Base-by-base conservation (phyloP, 2,888 invertebrate species). In the Hirtodrosophila confusa region DNA sequence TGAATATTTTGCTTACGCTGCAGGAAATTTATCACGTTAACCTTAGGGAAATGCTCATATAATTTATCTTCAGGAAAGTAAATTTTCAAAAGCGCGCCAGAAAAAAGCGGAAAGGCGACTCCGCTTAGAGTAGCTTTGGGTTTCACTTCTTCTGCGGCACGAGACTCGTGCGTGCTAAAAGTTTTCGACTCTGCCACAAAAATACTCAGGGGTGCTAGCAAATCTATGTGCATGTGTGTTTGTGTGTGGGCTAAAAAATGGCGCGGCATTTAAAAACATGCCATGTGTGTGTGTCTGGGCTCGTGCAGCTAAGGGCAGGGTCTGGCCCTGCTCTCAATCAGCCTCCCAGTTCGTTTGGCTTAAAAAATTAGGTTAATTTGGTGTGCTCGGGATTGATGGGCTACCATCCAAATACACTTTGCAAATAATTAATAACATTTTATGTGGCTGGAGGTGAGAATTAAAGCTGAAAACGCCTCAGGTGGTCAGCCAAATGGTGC, bases 21-120 rank as follows among this genome's bases (percentile, higher is more conserved):
- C 57, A 73, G 74, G 57, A 87, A 87, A 86, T 86, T 86, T 86
- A 86, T 86, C 85, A 88, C 86, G 86, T 79, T 88, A 86, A 87
- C 85, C 88, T 86, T 86, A 88, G 85, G 85, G 85, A 86, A 88
- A 86, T 82, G 88, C 88, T 87, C 86, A 74, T 87, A 87, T 86
- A 86, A 86, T 86, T 86, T 86, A 86, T 86, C 88, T 87, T 77
- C 77, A 78, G 69, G 71, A 65, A 87, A 85, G 85, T 88, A 88
- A 85, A 88, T 85, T 88, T 76, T 73, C 68, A 72, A 72, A 73
- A 72, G 71, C 50, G 44, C 53, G 56, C 49, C 53, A 40, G 51
- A 61, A 63, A 37, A 48, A 57, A 55, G 1, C 17, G 44, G 9
- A 44, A 36, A 67, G 43, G 36, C 55, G 50, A 57, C 45, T 23